Evolutionary conservation across 2,888 invertebrate species (phyloP).

Genomic region (Antheraea yamamai): DNA sequence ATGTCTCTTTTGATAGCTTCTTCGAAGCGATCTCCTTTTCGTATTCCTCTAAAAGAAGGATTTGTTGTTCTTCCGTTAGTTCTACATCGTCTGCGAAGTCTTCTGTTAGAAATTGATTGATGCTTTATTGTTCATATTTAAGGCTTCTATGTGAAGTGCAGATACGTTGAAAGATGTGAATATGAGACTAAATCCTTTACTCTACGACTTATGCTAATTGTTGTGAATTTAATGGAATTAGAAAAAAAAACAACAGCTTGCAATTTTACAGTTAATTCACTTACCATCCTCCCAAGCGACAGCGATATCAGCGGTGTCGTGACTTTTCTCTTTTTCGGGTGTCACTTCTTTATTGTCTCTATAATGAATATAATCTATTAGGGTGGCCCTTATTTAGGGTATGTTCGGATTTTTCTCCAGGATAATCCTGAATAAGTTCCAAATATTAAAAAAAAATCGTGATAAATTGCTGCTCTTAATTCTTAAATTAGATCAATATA

Average conservation of each 20-base stretch:
- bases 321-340: slow-evolving; percentile 49
- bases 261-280: slow-evolving; percentile 32
- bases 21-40: slow-evolving; percentile 83
- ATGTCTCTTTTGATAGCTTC: slow-evolving; percentile 58
- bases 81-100: slow-evolving; percentile 85
- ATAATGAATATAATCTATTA: slow-evolving; percentile 26
- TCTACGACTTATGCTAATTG: neutral
- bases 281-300: slow-evolving; percentile 79
- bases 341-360: slow-evolving; percentile 72
- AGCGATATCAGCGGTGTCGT: slow-evolving; percentile 46
- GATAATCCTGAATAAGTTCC: too few relatives aligned
- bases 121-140: slow-evolving; percentile 2
- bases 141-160: neutral
- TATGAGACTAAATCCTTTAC: neutral
- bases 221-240: neutral
- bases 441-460: too few relatives aligned
- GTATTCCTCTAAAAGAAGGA: slow-evolving; percentile 85
- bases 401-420: too few relatives aligned
- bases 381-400: too few relatives aligned
- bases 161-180: neutral
- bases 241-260: neutral
- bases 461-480: too few relatives aligned
- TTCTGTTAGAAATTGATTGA: slow-evolving; percentile 59
- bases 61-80: slow-evolving; percentile 87
- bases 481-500: too few relatives aligned